Evolutionary conservation across 2,113 vertebrate species (phyloP), one percentile per base, ranked within the genome.

Genomic region (Anarrhichthys ocellatus): DNA sequence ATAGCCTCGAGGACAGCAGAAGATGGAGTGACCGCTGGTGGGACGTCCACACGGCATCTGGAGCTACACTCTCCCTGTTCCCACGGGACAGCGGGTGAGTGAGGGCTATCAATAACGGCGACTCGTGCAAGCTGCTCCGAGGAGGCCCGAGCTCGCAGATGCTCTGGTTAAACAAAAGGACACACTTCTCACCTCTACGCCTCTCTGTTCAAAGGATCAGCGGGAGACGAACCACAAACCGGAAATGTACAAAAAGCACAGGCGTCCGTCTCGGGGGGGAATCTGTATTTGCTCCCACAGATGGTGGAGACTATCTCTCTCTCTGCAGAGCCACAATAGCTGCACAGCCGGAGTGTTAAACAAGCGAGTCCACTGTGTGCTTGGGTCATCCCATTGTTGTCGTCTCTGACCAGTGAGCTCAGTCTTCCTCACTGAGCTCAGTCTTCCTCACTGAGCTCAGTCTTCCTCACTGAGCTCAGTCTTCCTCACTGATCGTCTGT

Each of bases 311-410:
- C 65, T 11, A 48, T 9, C 67, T 34, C 54, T 64, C 85, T 63
- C 85, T 38, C 73, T 38, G 83, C 62, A 54, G 73, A 67, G 83
- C 52, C 82, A 84, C 79, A 80, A 88, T 46, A 29, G 58, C 20
- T 17, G 0, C 88, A 46, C 87, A 74, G 86, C 86, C 74, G 91
- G 91, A 48, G 69, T 50, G 61, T 83, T 82, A 73, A 87, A 76
- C 84, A 63, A 63, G 65, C 15, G 3, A 61, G 46, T 73, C 34
- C 34, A 34, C 40, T 58, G 58, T 5, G 64, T 29, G 64, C 56
- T 36, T 2, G 32, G 63, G 42, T 38, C 54, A 13, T 1, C 24
- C 66, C 77, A 61, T 38, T 76, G 20, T 82, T 62, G 54, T 73
- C 78, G 44, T 81, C 71, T 72, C 67, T 58, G 32, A 65, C 32